phyloP scores from a whole-genome alignment of 2,113 vertebrate species.

The Onychorhynchus coronatus region DNA sequence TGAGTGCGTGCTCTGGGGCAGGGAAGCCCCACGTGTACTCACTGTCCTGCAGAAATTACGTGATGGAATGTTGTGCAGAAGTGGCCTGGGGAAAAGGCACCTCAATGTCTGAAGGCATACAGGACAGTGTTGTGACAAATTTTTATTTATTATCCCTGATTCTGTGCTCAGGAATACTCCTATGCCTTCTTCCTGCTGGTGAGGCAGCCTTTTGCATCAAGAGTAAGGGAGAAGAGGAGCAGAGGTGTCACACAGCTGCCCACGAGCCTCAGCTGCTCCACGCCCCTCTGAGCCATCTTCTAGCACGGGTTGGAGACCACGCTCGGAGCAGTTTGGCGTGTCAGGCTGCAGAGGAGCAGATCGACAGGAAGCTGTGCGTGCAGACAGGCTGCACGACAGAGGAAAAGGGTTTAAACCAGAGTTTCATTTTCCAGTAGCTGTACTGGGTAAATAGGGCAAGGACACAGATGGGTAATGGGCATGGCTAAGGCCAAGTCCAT shows the following conservation, averaged over 20 bases:
- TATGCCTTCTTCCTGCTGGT: accelerated
- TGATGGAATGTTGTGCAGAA: neutral
- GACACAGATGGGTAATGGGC: neutral
- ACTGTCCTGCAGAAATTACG: accelerated
- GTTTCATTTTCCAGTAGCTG: neutral
- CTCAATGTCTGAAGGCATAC: neutral
- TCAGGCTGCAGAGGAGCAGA: neutral
- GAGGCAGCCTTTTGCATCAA: neutral
- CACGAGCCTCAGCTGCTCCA: neutral
- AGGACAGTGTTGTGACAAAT: neutral
- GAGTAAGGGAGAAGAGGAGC: neutral
- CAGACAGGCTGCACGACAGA: neutral
- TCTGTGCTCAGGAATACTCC: accelerated
- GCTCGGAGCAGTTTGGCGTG: neutral
- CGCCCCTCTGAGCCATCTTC: neutral
- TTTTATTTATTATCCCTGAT: neutral
- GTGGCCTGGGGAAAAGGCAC: neutral
- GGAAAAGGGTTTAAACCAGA: neutral
- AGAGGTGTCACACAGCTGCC: neutral
- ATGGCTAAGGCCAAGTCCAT: neutral
- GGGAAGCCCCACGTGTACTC: neutral
- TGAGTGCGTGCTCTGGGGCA: neutral
- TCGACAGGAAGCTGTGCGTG: neutral
- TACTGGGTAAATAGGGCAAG: neutral
- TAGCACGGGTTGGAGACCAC: accelerated